Evolutionary conservation across 2,113 vertebrate genomes (phyloP).

Genomic region (Trogon melanurus): DNA sequence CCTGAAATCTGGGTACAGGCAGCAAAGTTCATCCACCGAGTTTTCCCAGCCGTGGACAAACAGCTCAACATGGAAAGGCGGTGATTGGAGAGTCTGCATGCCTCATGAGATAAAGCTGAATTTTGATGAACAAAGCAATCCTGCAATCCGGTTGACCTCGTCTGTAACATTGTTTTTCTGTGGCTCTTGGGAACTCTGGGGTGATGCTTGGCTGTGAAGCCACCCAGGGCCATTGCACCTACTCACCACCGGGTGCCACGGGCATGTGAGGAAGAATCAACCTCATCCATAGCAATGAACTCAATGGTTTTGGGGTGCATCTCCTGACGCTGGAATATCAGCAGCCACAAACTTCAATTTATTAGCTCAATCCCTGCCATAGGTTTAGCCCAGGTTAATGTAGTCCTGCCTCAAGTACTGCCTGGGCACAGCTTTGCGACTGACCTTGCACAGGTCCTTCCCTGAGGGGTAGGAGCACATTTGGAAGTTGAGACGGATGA

Average conservation of each 20-base stretch:
- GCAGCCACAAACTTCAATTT: background rate
- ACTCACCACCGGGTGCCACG: rapidly evolving
- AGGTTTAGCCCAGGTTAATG: background rate
- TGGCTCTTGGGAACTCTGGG: rapidly evolving
- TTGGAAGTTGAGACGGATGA: background rate
- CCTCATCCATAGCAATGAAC: background rate
- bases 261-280: rapidly evolving
- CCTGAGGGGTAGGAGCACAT: background rate
- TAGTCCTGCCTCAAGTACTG: background rate
- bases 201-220: background rate
- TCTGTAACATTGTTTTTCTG: background rate
- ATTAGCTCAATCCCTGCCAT: background rate
- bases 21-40: background rate
- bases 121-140: rapidly evolving
- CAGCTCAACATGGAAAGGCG: background rate
- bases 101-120: background rate
- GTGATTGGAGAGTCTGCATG: rapidly evolving
- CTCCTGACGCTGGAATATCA: background rate
- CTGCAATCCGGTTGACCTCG: background rate
- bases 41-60: background rate
- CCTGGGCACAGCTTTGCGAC: background rate
- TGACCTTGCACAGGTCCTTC: rapidly evolving
- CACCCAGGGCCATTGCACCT: background rate
- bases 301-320: background rate
- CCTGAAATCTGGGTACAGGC: background rate